phyloP scores from a whole-genome alignment of 2,888 invertebrate genomes.

The Diaperis boleti region DNA sequence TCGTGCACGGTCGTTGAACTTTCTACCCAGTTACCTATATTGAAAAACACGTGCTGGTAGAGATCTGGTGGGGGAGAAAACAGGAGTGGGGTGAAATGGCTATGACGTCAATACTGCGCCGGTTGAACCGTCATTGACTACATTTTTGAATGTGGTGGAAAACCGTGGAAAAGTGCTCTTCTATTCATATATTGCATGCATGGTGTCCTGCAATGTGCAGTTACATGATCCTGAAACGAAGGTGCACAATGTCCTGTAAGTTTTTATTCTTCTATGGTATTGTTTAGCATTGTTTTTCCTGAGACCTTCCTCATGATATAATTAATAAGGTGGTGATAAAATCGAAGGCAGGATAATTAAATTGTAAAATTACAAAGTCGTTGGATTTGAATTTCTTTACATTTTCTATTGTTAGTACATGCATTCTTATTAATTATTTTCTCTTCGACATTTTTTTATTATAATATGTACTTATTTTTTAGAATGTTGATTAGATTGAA shows the following conservation, averaged over 20 bases:
- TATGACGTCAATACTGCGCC: conserved; percentile 57
- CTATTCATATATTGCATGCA: conserved; percentile 13
- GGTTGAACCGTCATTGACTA: conserved; percentile 41
- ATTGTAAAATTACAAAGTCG: too few relatives aligned
- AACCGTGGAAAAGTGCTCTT: conserved; percentile 21
- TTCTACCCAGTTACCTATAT: conserved; percentile 60
- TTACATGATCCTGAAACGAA: conserved; percentile 25
- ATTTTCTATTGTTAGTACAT: too few relatives aligned
- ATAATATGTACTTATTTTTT: too few relatives aligned
- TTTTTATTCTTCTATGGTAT: neutral
- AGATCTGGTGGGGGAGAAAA: conserved; percentile 41
- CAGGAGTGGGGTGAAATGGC: conserved; percentile 43
- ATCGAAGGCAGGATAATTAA: too few relatives aligned
- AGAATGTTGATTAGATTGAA: too few relatives aligned
- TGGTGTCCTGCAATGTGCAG: conserved; percentile 28
- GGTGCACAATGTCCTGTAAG: conserved; percentile 28
- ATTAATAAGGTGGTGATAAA: too few relatives aligned
- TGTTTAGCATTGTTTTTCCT: too few relatives aligned
- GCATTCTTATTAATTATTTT: too few relatives aligned
- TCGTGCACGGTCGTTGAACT: conserved; percentile 56
- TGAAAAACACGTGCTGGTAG: conserved; percentile 50
- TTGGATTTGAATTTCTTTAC: too few relatives aligned
- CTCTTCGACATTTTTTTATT: too few relatives aligned
- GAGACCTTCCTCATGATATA: too few relatives aligned
- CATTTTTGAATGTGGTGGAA: conserved; percentile 36